Conservation (phyloP, 2,797 vertebrate genomes). For the Pelochelys cantorii region DNA sequence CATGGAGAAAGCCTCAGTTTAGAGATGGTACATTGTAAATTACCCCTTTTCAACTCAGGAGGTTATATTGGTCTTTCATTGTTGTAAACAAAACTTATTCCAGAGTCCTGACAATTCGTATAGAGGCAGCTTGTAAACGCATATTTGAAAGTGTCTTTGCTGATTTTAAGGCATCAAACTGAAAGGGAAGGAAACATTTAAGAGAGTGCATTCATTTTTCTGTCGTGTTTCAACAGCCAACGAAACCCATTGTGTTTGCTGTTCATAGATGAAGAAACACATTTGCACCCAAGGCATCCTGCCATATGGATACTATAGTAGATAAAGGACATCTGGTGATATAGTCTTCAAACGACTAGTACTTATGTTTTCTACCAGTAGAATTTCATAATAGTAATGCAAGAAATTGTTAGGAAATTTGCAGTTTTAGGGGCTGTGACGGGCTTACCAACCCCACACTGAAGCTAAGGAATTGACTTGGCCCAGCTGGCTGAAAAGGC, state of each 20-base stretch:
- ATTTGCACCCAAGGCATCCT: constrained; percentile 3
- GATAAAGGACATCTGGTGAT: background rate
- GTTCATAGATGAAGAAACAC: constrained; percentile 18
- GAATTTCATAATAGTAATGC: background rate
- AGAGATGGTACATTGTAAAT: constrained; percentile 20
- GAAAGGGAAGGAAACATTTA: constrained; percentile 13
- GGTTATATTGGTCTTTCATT: constrained; percentile 22
- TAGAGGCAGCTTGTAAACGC: background rate
- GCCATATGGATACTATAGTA: background rate
- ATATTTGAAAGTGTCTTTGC: background rate
- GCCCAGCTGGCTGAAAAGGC: too few species aligned
- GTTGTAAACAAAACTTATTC: constrained; percentile 14
- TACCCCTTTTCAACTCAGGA: background rate
- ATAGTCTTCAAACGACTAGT: background rate
- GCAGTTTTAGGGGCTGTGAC: background rate
- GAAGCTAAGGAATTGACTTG: too few species aligned
- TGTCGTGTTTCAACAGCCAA: constrained; percentile 32
- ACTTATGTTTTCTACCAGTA: background rate
- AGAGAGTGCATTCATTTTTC: constrained; percentile 40
- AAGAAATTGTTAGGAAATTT: background rate
- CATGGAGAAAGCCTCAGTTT: background rate
- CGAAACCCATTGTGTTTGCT: constrained; percentile 10
- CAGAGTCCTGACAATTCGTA: constrained; percentile 17
- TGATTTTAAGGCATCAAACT: constrained; percentile 21
- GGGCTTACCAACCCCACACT: too few species aligned